Base-by-base conservation (phyloP, 2,888 invertebrate genomes). In the Catotricha subobsoleta region DNA sequence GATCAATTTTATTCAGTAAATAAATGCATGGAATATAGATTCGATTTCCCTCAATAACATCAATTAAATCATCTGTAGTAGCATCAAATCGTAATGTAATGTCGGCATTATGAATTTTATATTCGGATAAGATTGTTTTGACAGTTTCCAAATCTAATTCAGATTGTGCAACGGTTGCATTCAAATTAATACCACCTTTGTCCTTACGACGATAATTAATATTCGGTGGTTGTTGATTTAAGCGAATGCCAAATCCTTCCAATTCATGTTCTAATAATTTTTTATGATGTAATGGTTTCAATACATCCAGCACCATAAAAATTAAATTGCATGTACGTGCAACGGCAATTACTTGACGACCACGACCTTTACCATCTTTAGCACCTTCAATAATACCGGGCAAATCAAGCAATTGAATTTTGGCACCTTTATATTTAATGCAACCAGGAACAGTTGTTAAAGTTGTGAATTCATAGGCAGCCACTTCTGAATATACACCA, bases 341-440 rank as follows among this genome's bases (percentile, higher is more conserved):
- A 0, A 99, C 98, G 1, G 98, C 97, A 52, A 99, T 99, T 3
- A 97, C 97, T 64, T 98, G 97, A 46, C 95, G 74, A 69, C 97
- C 97, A 62, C 97, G 69, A 69, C 97, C 97, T 62, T 99, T 99
- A 47, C 98, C 98, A 59, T 99, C 98, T 58, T 99, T 99, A 1
- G 98, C 98, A 47, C 98, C 98, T 67, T 99, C 98, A 51, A 99
- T 99, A 60, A 99, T 99, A 66, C 98, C 98, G 46, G 98, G 98
- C 53, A 99, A 73, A 75, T 99, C 98, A 9, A 99, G 71, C 43
- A 99, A 66, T 84, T 92, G 92, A 58, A 98, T 91, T 68, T 98
- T 99, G 47, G 97, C 98, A 48, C 97, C 98, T 66, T 99, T 97
- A 60, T 91, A 92, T 66, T 90, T 91, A 52, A 97, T 95, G 58